These are phyloP conservation scores for Alaudala cheleensis DNA, from an alignment of 2,113 vertebrate genomes.

Conservation along the genomic window DNA sequence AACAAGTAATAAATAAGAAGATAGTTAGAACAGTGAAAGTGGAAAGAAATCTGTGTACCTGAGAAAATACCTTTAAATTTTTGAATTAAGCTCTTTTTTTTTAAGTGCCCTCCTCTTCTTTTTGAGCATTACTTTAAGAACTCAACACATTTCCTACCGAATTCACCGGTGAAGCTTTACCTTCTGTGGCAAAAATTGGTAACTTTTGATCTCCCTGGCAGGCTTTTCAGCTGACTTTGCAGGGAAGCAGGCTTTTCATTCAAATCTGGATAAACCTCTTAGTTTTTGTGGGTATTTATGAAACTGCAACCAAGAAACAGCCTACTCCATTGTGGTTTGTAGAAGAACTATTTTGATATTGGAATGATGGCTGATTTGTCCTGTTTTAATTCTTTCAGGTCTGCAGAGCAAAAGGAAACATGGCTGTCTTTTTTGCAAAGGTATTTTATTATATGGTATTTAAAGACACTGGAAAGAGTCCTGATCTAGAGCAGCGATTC, in stretches of 20 bases:
- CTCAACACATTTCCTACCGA: background rate
- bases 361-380: background rate
- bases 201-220: background rate
- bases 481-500: background rate
- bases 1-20: background rate
- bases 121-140: background rate
- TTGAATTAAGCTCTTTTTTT: background rate
- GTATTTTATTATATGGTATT: conserved; percentile 70
- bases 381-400: conserved; percentile 73
- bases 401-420: conserved; percentile 87
- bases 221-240: background rate
- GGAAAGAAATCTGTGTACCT: background rate
- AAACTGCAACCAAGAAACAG: background rate
- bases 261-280: background rate
- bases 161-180: background rate
- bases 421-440: conserved; percentile 90
- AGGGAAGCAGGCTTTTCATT: background rate
- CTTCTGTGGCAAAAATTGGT: background rate
- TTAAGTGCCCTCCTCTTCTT: background rate
- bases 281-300: background rate
- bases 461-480: background rate
- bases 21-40: background rate
- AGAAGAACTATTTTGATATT: background rate
- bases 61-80: background rate
- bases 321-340: background rate